Evolutionary conservation across 2,888 invertebrate species (phyloP).

Genomic region (Spisula subtruncata): DNA sequence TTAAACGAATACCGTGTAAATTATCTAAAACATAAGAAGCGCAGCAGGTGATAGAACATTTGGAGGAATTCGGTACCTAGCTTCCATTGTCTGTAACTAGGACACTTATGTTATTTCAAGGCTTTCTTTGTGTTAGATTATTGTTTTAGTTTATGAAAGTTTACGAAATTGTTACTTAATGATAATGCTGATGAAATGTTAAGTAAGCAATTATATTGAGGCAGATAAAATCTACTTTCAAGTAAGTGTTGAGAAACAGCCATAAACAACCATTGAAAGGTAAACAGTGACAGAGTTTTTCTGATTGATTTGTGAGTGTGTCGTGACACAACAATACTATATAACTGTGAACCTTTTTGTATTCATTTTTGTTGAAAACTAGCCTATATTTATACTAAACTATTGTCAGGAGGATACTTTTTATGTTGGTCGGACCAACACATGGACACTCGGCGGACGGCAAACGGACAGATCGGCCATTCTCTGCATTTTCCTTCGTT

Average conservation of each 20-base stretch:
- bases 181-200: conserved; percentile 1
- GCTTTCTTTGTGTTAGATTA: background rate
- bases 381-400: too few species aligned
- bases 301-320: too few species aligned
- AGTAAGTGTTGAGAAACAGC: too few species aligned
- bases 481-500: too few species aligned
- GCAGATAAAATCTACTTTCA: background rate
- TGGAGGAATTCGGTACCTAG: background rate
- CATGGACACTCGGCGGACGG: too few species aligned
- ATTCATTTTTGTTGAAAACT: too few species aligned
- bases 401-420: too few species aligned
- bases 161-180: background rate
- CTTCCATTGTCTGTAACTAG: background rate
- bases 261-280: background rate
- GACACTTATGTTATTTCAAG: background rate
- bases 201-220: background rate
- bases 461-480: too few species aligned
- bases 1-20: background rate
- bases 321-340: too few species aligned
- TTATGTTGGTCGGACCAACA: too few species aligned
- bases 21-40: background rate
- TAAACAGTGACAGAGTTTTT: background rate
- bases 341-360: too few species aligned
- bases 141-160: background rate
- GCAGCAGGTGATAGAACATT: background rate